These are phyloP conservation scores for Lysandra bellargus DNA, from an alignment of 2,888 invertebrate genomes.

Conservation along the genomic window DNA sequence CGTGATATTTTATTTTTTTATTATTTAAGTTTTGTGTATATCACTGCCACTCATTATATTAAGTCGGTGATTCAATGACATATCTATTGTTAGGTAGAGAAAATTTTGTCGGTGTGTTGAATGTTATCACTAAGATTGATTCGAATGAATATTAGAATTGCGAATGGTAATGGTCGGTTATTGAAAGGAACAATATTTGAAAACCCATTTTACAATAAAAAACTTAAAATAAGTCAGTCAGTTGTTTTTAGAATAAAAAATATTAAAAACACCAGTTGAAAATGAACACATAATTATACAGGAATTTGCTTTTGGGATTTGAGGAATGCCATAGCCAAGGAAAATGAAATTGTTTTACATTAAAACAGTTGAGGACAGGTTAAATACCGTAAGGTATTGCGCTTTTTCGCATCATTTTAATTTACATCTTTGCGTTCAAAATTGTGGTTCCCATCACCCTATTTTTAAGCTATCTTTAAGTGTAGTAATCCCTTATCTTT, in stretches of 20 bases:
- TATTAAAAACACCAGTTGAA: constrained; percentile 9
- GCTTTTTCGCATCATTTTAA: constrained; percentile 36
- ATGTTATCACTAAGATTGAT: constrained; percentile 30
- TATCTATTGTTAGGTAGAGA: constrained; percentile 77
- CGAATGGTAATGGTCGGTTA: constrained; percentile 24
- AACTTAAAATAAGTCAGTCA: background rate
- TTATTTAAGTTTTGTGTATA: constrained; percentile 38
- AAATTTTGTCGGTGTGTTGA: constrained; percentile 64
- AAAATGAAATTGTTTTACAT: background rate
- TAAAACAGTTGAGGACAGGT: background rate
- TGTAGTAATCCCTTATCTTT: constrained; percentile 74
- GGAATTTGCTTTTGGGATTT: constrained; percentile 7
- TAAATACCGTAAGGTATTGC: constrained; percentile 29
- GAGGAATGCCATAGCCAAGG: background rate
- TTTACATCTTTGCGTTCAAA: constrained; percentile 26
- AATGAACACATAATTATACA: background rate
- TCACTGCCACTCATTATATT: constrained; percentile 69
- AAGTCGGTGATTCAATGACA: constrained; percentile 77
- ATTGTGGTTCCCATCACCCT: constrained; percentile 55
- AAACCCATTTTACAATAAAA: background rate
- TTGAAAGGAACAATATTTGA: background rate
- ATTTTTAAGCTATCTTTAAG: constrained; percentile 76
- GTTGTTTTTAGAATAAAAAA: background rate
- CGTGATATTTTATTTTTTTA: constrained; percentile 33
- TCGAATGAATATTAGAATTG: constrained; percentile 36